These are phyloP conservation scores for Laterallus jamaicensis DNA, from an alignment of 2,113 vertebrate species.

Conservation along the genomic window DNA sequence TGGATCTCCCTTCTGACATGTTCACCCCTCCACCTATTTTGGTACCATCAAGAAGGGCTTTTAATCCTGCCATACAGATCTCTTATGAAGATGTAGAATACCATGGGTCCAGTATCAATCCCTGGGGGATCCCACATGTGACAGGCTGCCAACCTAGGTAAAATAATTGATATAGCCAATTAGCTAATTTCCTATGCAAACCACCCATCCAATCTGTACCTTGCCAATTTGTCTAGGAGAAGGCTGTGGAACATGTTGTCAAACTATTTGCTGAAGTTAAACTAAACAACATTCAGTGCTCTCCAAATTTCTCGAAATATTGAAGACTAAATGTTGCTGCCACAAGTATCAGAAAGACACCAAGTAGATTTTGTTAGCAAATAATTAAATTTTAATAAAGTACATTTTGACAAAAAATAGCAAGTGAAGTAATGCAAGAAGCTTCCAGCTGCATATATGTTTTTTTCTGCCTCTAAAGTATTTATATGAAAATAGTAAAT, in stretches of 20 bases:
- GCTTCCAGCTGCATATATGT: neutral
- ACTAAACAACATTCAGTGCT: neutral
- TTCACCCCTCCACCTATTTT: neutral
- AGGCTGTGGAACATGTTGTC: neutral
- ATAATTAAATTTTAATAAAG: neutral
- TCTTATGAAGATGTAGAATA: neutral
- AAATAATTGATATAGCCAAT: neutral
- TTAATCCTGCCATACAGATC: neutral
- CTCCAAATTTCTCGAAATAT: neutral
- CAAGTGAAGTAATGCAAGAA: neutral
- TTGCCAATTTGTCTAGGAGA: neutral
- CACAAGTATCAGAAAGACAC: neutral
- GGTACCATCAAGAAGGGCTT: neutral
- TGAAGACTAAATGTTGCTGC: neutral
- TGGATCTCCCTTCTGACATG: fast-evolving
- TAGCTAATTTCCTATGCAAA: neutral
- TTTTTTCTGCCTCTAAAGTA: neutral
- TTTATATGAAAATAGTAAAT: neutral
- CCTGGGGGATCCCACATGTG: neutral
- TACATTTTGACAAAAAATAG: neutral
- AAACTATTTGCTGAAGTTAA: neutral
- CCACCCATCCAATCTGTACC: neutral
- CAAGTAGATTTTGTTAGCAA: neutral
- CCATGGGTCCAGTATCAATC: fast-evolving
- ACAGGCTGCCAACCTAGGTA: neutral